Percentiles rank a stretch among this genome's conserved stretches.
Conservation (phyloP, 23 tunicate genomes). For the Trididemnum clinides region DNA sequence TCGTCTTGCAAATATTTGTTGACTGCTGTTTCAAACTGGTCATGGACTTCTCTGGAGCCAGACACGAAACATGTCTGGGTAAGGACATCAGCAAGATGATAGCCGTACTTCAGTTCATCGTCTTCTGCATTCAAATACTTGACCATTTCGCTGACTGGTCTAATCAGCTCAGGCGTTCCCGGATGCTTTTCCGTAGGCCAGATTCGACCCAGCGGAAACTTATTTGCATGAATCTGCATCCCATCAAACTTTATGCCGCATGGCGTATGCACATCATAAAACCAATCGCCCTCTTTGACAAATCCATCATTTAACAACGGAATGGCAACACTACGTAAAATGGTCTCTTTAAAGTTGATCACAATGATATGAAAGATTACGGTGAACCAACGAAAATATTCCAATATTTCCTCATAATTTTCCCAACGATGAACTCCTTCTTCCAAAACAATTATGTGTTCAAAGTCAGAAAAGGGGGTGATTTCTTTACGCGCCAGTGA, state of each 20-base stretch:
- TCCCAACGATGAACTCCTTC: neutral
- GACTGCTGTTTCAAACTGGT: neutral
- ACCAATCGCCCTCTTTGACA: neutral
- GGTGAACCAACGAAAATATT: constrained; percentile 17
- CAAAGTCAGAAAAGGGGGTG: constrained; percentile 24
- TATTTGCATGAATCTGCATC: neutral
- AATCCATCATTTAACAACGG: constrained; percentile 13
- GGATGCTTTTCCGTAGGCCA: neutral
- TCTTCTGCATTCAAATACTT: neutral
- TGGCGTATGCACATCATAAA: neutral
- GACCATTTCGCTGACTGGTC: neutral
- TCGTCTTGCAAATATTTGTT: neutral
- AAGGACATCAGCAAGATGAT: neutral
- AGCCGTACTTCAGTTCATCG: constrained; percentile 1
- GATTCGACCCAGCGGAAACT: constrained; percentile 9
- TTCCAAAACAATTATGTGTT: constrained; percentile 6
- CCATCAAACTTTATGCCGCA: constrained; percentile 10
- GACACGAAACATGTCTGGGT: constrained; percentile 13
- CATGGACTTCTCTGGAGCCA: neutral
- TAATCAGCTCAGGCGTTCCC: neutral
- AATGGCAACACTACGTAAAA: constrained; percentile 22
- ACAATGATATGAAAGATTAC: constrained; percentile 35
- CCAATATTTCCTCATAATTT: neutral
- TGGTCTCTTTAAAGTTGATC: constrained; percentile 25
- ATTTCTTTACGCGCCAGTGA: constrained; percentile 15